A percentile compares a stretch with the other conserved stretches of the same genome.
Evolutionary conservation across 2,888 invertebrate genomes (phyloP).

Genomic region (Lamproptera curius): DNA sequence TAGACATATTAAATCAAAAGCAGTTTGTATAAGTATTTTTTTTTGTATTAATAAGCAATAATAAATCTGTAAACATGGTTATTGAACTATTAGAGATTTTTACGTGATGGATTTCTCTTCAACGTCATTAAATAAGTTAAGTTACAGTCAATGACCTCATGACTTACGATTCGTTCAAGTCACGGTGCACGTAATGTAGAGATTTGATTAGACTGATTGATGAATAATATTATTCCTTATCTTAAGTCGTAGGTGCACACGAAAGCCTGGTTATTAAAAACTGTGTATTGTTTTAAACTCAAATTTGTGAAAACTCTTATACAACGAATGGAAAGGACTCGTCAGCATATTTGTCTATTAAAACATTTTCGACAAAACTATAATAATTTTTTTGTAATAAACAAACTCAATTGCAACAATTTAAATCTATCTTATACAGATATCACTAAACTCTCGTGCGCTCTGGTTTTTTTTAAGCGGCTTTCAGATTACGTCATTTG

Average conservation of each 20-base stretch:
- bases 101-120: too few species aligned
- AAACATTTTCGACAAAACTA: background rate
- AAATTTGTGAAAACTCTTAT: background rate
- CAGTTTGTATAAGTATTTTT: too few species aligned
- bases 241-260: background rate
- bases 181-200: background rate
- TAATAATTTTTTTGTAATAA: background rate
- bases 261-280: background rate
- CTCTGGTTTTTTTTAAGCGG: background rate
- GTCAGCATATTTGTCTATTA: background rate
- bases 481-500: conserved; percentile 47
- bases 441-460: background rate
- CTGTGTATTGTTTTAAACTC: background rate
- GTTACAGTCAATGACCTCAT: background rate
- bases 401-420: background rate
- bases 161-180: background rate
- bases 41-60: too few species aligned
- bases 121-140: background rate
- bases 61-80: too few species aligned
- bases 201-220: background rate
- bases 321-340: background rate
- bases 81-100: too few species aligned
- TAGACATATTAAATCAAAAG: too few species aligned
- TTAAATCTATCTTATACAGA: conserved; percentile 24
- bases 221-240: background rate